A percentile compares a stretch with the other conserved stretches of the same genome.
These are phyloP conservation scores for Coleophora flavipennella DNA, from an alignment of 2,888 invertebrate species.

Conservation along the genomic window DNA sequence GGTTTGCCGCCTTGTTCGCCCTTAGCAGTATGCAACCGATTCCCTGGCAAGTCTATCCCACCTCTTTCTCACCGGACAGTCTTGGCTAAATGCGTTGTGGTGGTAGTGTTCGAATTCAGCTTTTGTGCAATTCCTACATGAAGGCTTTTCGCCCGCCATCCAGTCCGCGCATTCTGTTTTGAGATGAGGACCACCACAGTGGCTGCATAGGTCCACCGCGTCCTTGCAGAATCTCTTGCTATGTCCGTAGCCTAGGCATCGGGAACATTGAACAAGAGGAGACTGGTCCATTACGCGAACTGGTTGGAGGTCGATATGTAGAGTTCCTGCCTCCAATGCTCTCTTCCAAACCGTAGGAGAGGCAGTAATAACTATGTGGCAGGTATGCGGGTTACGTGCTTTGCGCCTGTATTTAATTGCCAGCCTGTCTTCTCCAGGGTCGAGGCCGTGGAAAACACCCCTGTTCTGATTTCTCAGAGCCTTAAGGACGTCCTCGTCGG, in stretches of 20 bases:
- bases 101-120: not conserved
- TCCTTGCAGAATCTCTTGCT: not conserved
- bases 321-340: slow-evolving; percentile 2
- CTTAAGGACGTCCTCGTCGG: not conserved
- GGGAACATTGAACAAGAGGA: slow-evolving; percentile 12
- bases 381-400: not conserved
- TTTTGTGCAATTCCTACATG: slow-evolving; percentile 3
- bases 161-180: not conserved
- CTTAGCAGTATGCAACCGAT: not conserved
- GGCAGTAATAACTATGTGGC: not conserved
- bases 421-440: not conserved
- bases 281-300: slow-evolving; percentile 12
- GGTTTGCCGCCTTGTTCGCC: no score
- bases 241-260: not conserved
- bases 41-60: not conserved
- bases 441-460: not conserved
- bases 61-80: not conserved
- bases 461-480: not conserved
- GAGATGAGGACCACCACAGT: not conserved
- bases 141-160: not conserved
- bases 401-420: not conserved
- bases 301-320: slow-evolving; percentile 16
- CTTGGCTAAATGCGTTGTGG: not conserved
- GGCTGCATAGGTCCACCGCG: not conserved
- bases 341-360: slow-evolving; percentile 9